These are phyloP conservation scores for Clupea harengus DNA, from an alignment of 2,113 vertebrate genomes.

Conservation along the genomic window DNA sequence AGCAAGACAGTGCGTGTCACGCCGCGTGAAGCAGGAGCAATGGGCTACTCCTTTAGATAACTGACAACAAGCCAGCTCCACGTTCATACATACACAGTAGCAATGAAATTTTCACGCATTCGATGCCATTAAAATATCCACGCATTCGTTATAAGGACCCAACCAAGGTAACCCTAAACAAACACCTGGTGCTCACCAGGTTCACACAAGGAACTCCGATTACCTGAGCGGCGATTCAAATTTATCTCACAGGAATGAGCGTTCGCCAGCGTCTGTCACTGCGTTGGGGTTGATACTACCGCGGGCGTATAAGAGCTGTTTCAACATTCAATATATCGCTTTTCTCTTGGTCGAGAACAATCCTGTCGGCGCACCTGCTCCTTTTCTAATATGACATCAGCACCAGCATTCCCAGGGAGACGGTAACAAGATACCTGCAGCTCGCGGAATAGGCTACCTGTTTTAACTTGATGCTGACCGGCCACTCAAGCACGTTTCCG, in stretches of 20 bases:
- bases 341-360: constrained; percentile 25
- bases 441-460: constrained; percentile 23
- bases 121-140: background rate
- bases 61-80: background rate
- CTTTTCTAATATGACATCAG: constrained; percentile 55
- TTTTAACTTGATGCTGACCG: constrained; percentile 17
- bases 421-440: constrained; percentile 63
- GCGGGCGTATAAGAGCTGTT: background rate
- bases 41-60: background rate
- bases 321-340: constrained; percentile 2
- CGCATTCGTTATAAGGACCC: background rate
- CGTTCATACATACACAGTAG: background rate
- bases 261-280: background rate
- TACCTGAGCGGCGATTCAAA: background rate
- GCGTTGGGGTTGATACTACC: background rate
- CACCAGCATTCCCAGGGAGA: constrained; percentile 55
- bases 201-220: background rate
- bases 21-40: background rate
- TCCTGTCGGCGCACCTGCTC: constrained; percentile 64
- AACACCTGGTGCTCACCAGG: background rate
- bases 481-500: constrained; percentile 15
- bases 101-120: background rate
- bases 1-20: background rate
- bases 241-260: constrained; percentile 4
- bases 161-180: background rate